phyloP scores from a whole-genome alignment of 2,888 invertebrate species.

The Phengaris alcon region DNA sequence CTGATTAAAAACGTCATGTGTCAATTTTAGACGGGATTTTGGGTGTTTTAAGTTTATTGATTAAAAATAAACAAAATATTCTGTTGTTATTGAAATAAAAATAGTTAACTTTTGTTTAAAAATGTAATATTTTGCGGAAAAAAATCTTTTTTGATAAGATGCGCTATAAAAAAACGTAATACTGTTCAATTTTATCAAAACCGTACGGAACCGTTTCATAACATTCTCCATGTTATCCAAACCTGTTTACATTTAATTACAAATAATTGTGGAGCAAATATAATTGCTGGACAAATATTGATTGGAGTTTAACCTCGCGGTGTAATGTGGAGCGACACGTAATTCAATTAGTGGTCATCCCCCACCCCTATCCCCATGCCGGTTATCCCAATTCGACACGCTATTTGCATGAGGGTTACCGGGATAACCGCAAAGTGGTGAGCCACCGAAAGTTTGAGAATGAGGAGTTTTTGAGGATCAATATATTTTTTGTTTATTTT shows the following conservation, averaged over 20 bases:
- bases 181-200: not conserved
- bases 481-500: too few relatives aligned
- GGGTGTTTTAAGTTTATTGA: not conserved
- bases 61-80: not conserved
- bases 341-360: conserved; percentile 63
- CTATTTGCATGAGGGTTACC: conserved; percentile 53
- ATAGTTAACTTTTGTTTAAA: too few relatives aligned
- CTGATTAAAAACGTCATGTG: conserved; percentile 23
- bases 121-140: too few relatives aligned
- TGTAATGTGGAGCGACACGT: conserved; percentile 49
- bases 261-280: not conserved
- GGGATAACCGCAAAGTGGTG: not conserved
- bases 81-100: too few relatives aligned
- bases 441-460: not conserved
- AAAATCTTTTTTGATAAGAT: too few relatives aligned
- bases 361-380: conserved; percentile 43
- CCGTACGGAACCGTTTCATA: not conserved
- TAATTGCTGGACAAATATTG: conserved; percentile 24
- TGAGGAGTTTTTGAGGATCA: not conserved
- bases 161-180: not conserved
- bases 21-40: not conserved
- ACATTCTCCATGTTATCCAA: not conserved
- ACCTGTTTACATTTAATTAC: conserved; percentile 15
- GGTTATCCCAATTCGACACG: conserved; percentile 54
- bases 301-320: conserved; percentile 7